Evolutionary conservation across 2,113 vertebrate species (phyloP), one percentile per base, ranked within the genome.

Genomic region (Carlito syrichta): DNA sequence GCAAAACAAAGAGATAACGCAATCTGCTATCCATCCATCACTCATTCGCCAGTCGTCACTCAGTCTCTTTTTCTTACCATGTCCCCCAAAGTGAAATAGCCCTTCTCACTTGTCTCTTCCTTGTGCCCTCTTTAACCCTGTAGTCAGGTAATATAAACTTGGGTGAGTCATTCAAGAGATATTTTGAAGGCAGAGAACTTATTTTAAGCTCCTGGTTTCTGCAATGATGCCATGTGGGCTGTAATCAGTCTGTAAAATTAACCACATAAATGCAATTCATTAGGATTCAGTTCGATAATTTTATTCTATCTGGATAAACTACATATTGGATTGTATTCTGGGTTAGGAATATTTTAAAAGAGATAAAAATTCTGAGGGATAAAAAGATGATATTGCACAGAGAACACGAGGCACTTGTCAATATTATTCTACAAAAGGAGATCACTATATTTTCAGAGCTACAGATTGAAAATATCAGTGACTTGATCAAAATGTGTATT

Each of bases 231-330:
- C 25, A 11, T 16, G 11, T 3, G 63, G 22, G 43, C 6, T 58
- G 56, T 30, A 66, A 66, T 90, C 85, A 89, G 94, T 17, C 76
- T 82, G 4, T 73, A 85, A 94, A 92, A 73, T 60, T 84, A 96
- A 77, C 17, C 48, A 35, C 40, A 60, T 40, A 13, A 45, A 62
- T 38, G 35, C 6, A 54, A 35, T 60, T 6, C 20, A 73, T 76
- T 82, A 48, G 45, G 82, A 81, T 27, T 20, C 16, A 85, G 66
- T 58, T 76, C 84, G 22, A 92, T 25, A 87, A 58, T 19, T 60
- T 58, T 73, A 52, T 50, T 62, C 2, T 25, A 12, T 45, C 54
- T 79, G 6, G 13, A 68, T 91, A 74, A 74, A 82, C 14, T 62
- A 5, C n/a, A 12, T 73, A 16, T 43, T 40, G 73, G n/a, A 56